These are phyloP conservation scores for Oopsacas minuta DNA, from an alignment of 37 sponge, comb jelly and placozoan species.

Conservation along the genomic window DNA sequence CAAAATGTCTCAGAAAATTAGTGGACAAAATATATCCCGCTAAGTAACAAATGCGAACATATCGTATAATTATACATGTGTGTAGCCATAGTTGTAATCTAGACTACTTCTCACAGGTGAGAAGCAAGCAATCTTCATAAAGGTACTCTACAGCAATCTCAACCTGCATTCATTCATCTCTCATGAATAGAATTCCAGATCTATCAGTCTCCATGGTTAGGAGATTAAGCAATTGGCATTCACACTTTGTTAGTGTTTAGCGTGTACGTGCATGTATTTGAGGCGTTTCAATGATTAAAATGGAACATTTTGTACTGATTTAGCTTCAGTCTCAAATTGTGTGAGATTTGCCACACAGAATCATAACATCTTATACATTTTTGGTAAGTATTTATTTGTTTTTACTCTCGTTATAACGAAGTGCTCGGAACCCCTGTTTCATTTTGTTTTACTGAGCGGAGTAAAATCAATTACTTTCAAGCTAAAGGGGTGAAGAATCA, in stretches of 20 bases:
- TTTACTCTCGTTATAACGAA: no score
- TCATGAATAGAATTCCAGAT: neutral
- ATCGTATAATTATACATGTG: neutral
- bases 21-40: no score
- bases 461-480: no score
- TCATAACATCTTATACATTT: no score
- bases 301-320: constrained; percentile 1
- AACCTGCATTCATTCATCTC: no score
- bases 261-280: neutral
- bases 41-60: neutral
- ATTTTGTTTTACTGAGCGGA: no score
- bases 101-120: constrained; percentile 5
- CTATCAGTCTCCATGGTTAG: neutral
- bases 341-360: no score
- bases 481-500: no score
- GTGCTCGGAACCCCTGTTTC: no score
- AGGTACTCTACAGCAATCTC: no score
- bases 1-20: no score
- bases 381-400: no score
- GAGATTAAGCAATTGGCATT: neutral
- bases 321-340: constrained; percentile 3
- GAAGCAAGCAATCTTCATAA: neutral
- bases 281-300: neutral
- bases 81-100: neutral
- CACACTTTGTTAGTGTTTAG: neutral